Evolutionary conservation across 2,888 invertebrate genomes (phyloP).

Genomic region (Timema podura): DNA sequence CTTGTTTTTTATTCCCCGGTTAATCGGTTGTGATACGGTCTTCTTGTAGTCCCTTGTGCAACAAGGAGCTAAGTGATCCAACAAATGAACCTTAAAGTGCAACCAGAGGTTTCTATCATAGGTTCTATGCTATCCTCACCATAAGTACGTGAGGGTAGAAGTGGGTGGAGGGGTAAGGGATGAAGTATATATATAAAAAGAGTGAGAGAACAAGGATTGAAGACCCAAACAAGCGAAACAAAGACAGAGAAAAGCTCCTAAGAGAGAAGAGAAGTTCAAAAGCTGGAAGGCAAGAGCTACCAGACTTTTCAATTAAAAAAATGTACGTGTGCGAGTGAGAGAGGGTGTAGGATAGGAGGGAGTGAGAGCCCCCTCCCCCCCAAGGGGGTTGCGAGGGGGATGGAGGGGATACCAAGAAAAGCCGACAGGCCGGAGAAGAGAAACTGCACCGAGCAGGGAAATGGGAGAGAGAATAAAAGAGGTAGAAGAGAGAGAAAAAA

Average conservation of each 20-base stretch:
- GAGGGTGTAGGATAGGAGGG: conserved; percentile 6
- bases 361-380: neutral
- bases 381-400: neutral
- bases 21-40: too few species aligned
- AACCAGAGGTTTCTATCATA: too few species aligned
- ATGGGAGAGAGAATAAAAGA: neutral
- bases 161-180: too few species aligned
- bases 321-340: conserved; percentile 21
- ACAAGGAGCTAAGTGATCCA: too few species aligned
- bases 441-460: conserved; percentile 5
- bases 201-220: neutral
- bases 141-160: too few species aligned
- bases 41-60: too few species aligned
- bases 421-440: neutral
- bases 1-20: too few species aligned
- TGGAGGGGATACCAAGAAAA: neutral
- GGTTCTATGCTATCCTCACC: too few species aligned
- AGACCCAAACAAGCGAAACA: neutral
- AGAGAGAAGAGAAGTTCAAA: conserved; percentile 21
- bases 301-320: conserved; percentile 30
- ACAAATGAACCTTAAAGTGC: too few species aligned
- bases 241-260: conserved; percentile 14
- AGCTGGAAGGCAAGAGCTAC: conserved; percentile 29
- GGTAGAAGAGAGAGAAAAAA: neutral
- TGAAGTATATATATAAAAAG: neutral